Evolutionary conservation across 2,797 vertebrate genomes (phyloP).

Genomic region (Chrosomus eos): DNA sequence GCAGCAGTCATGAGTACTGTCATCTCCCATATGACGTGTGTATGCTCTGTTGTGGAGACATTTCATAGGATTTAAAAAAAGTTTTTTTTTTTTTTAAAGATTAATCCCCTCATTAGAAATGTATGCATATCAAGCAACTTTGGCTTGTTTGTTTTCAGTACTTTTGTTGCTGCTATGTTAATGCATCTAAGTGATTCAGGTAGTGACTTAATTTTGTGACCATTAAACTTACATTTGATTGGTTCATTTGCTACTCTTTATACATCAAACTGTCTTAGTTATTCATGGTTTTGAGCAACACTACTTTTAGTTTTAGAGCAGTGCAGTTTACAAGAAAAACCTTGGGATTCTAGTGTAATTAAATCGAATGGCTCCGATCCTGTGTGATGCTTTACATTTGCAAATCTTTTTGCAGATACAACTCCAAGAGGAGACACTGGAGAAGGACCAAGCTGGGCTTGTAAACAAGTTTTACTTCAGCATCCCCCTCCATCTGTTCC

Average conservation of each 20-base stretch:
- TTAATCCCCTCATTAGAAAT: background rate
- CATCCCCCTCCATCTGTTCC: constrained; percentile 50
- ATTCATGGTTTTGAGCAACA: background rate
- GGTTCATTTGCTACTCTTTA: background rate
- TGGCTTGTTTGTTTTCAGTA: background rate
- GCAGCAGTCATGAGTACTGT: constrained; percentile 69
- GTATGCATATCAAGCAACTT: background rate
- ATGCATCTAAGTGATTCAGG: no score
- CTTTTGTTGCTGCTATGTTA: background rate
- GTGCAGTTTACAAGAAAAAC: no score
- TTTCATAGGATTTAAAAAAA: background rate
- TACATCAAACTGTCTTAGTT: background rate
- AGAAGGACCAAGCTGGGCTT: constrained; percentile 90
- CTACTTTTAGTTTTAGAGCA: no score
- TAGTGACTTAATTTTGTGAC: background rate
- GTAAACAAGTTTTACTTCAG: constrained; percentile 72
- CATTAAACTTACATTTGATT: no score
- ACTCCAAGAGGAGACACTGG: constrained; percentile 96
- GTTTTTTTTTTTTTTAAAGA: no score
- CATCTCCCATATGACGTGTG: constrained; percentile 64
- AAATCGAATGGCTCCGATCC: background rate
- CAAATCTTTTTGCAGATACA: constrained; percentile 80
- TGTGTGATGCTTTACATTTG: background rate
- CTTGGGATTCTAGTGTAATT: background rate
- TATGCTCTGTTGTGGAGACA: constrained; percentile 71